phyloP scores from a whole-genome alignment of 2,113 vertebrate species.

The Gasterosteus nipponicus region DNA sequence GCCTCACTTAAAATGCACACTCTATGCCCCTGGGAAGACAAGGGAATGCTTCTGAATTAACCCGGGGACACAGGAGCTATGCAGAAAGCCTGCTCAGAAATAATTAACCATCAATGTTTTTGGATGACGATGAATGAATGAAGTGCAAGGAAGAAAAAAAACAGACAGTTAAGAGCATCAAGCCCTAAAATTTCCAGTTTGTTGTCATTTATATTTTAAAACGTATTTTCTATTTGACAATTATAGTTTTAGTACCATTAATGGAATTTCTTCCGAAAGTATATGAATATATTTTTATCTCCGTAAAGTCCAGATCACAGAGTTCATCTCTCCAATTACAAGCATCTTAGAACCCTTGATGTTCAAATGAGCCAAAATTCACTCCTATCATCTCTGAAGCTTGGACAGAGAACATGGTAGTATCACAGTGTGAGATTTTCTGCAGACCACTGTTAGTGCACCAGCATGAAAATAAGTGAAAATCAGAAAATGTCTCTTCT shows the following conservation, averaged over 20 bases:
- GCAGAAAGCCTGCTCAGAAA: conserved; percentile 71
- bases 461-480: background rate
- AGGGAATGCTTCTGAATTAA: conserved; percentile 78
- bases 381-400: conserved; percentile 30
- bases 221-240: conserved; percentile 16
- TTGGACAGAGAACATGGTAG: conserved; percentile 30
- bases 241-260: conserved; percentile 15
- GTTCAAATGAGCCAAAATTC: conserved; percentile 36
- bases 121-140: conserved; percentile 66
- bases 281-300: background rate
- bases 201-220: conserved; percentile 24
- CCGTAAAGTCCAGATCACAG: conserved; percentile 1
- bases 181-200: conserved; percentile 41
- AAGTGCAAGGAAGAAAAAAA: conserved; percentile 42
- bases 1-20: conserved; percentile 85
- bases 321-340: conserved; percentile 46
- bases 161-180: conserved; percentile 31
- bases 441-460: background rate
- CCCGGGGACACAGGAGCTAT: conserved; percentile 67
- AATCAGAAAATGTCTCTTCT: background rate
- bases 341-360: conserved; percentile 29
- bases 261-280: conserved; percentile 4
- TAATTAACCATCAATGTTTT: conserved; percentile 82
- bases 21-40: conserved; percentile 73
- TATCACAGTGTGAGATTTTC: conserved; percentile 22